Evolutionary conservation across 2,113 vertebrate species (phyloP), one percentile per base, ranked within the genome.

Genomic region (Lynx canadensis): DNA sequence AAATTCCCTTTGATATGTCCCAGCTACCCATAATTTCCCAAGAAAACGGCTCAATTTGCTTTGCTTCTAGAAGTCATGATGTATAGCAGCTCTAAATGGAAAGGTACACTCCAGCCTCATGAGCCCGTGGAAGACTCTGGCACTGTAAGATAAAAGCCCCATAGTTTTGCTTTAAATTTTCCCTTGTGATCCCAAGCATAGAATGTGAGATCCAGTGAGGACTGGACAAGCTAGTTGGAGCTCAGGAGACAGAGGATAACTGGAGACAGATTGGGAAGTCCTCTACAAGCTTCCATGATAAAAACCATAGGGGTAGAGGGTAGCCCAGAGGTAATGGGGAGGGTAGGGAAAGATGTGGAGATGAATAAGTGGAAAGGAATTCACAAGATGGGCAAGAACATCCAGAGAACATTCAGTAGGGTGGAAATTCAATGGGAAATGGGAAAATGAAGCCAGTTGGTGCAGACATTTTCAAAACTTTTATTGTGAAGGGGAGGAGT

Each of bases 1-100:
- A 97, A 81, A 79, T 80, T 92, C 68, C 16, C 95, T 97, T 88
- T 98, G 94, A 45, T 86, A 80, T 69, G 83, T 45, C 15, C 95
- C 81, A 45, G 74, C 78, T 89, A 89, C 66, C 60, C 0, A 3
- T 78, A 81, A 65, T 52, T 92, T 95, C 97, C 92, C 93, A 94
- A 85, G 16, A 92, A 97, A 21, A 55, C 63, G 89, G 63, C 55
- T 84, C 79, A 60, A 33, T 85, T 91, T 96, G 63, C 60, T 94
- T 92, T 98, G 52, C 95, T 87, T 98, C 50, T 85, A 13, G 55
- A 66, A 1, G 23, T 48, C 94, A 2, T 2, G 55, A 91, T 98
- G 66, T 45, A 27, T 23, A 66, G 81, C 27, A 90, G 79, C 69
- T 97, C 27, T 41, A 41, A 55, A 57, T 80, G 68, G 79, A 96